Conservation (phyloP, 2,113 vertebrate genomes). For the Antigone vipio region DNA sequence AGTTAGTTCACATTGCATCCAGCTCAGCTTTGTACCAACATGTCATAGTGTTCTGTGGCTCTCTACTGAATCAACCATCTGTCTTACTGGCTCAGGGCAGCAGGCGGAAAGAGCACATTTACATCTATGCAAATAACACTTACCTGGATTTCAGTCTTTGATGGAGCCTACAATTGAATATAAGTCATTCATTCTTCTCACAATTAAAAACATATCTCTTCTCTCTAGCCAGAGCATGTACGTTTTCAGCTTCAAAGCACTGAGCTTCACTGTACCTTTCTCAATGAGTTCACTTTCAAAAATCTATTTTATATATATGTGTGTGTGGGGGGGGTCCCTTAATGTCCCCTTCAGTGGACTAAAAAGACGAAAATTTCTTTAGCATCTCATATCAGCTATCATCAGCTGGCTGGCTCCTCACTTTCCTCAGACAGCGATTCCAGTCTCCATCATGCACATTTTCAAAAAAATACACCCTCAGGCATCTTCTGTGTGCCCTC, state of each 20-base stretch:
- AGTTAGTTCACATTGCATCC: neutral
- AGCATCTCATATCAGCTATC: neutral
- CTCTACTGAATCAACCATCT: neutral
- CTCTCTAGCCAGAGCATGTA: neutral
- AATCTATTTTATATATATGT: neutral
- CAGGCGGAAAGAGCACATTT: neutral
- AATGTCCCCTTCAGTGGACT: neutral
- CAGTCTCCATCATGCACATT: neutral
- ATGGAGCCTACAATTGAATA: neutral
- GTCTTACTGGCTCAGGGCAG: neutral
- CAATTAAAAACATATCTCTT: neutral
- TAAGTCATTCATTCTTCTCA: neutral
- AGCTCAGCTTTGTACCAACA: neutral
- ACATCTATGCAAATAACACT: neutral
- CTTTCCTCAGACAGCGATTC: neutral
- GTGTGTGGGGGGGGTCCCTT: neutral
- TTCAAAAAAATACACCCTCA: neutral
- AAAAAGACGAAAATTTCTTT: neutral
- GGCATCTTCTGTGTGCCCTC: neutral
- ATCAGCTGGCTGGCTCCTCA: neutral
- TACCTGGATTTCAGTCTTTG: neutral
- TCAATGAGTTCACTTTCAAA: neutral
- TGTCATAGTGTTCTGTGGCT: rapidly evolving
- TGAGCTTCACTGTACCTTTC: neutral
- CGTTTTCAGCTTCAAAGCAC: neutral